Base-by-base conservation (phyloP, 2,113 vertebrate genomes). In the Xiphorhynchus elegans region DNA sequence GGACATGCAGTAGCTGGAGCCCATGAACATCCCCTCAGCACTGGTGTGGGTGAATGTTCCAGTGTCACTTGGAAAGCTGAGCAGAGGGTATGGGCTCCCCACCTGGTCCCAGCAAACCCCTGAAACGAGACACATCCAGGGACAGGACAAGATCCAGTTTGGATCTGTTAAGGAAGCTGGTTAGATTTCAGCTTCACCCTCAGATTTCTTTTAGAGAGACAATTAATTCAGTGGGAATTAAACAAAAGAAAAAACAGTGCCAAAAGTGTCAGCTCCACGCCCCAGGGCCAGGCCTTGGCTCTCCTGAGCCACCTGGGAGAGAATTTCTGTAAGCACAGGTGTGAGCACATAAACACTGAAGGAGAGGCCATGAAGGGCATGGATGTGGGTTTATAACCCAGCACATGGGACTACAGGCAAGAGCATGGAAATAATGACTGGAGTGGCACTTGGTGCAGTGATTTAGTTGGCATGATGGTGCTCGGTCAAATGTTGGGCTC, bases 21-120 rank as follows among this genome's bases (percentile, higher is more conserved):
- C 31, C 2, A 0, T 35, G 53, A 18, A 9, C 3, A 1, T 64
- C 26, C 58, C 40, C 29, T 55, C 5, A 0, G 17, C 46, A n/a
- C 4, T 0, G 0, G 29, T 37, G 18, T 2, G 1, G 29, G 39
- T 4, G 2, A 0, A 5, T 44, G 35, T 68, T 39, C 72, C 76
- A 60, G 5, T 13, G 4, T 44, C 33, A 3, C 1, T 24, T 37
- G 64, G 47, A 47, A 49, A 52, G 58, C 70, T 50, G 25, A 13
- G 33, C 63, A 29, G 62, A 19, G 33, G 25, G 28, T 77, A 42
- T 0, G 0, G 52, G 44, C 7, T 86, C 19, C 37, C 44, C 53
- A 37, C 59, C 60, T 55, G 56, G 11, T 37, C 7, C 52, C 9
- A 63, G 69, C 33, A 46, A 35, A 28, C 6, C 33, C 50, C 50